Evolutionary conservation across 2,113 vertebrate genomes (phyloP).

Genomic region (Fregetta grallaria): DNA sequence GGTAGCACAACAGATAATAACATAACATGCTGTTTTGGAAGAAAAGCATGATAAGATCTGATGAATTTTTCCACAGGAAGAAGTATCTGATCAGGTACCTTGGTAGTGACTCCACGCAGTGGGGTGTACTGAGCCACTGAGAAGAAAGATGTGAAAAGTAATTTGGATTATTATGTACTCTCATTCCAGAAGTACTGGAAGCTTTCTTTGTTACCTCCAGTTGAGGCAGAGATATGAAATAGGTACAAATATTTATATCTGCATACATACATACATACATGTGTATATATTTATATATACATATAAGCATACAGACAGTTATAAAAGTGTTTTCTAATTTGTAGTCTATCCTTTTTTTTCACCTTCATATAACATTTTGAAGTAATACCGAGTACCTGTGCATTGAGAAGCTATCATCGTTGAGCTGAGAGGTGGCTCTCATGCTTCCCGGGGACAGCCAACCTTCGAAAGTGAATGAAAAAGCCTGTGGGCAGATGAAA

Average conservation of each 20-base stretch:
- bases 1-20: not conserved
- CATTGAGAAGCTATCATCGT: rapidly evolving
- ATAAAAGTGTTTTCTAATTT: not conserved
- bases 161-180: not conserved
- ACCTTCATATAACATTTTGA: not conserved
- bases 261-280: rapidly evolving
- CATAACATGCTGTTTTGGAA: not conserved
- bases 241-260: not conserved
- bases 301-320: not conserved
- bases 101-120: not conserved
- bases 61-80: not conserved
- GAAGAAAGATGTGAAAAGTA: not conserved
- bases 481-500: not conserved
- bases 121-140: not conserved
- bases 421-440: not conserved
- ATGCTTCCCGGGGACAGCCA: not conserved
- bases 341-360: not conserved
- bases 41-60: not conserved
- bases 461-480: not conserved
- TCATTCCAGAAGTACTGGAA: not conserved
- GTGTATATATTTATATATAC: not conserved
- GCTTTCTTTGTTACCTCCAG: not conserved
- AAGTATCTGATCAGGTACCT: not conserved
- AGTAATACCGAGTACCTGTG: not conserved
- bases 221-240: not conserved